Evolutionary conservation across 2,888 invertebrate genomes (phyloP), one percentile per base, ranked within the genome.

Genomic region (Hanleya hanleyi): DNA sequence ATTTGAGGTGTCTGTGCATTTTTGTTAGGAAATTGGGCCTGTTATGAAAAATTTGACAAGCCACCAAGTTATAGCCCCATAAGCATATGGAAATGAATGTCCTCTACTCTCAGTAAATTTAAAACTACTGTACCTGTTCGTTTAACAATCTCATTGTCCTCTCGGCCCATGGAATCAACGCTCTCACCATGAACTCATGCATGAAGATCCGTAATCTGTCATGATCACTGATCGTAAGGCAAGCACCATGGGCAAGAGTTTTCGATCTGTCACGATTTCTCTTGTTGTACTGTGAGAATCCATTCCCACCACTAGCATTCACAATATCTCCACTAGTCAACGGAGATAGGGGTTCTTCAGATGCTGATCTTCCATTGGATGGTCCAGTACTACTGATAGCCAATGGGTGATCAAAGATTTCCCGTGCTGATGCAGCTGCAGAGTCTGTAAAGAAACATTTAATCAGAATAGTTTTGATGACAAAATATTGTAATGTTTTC

Each of bases 141-240:
- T 89, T 90, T 37, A 91, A 82, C 73, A 94, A 92, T 70, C 93
- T 93, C 84, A 99, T 95, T 91, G 96, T 95, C 87, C 95, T 94
- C 90, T 99, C 99, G 49, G 97, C 94, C 90, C 97, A 96, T 0
- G 98, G 98, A 76, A 98, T 92, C 73, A 99, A 92, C 32, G 96
- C 96, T 85, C 95, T 94, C 18, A 94, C 93, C 74, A 95, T 94
- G 92, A 97, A 98, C 87, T 98, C 97, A 84, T 95, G 94, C 51
- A 98, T 93, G 87, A 98, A 95, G 80, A 94, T 93, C 83, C 95
- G 94, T 51, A 98, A 92, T 84, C 95, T 94, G 84, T 97, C 97
- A 67, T 97, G 93, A 91, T 98, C 98, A 86, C 94, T 94, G 0
- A 94, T 91, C 61, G 95, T 95, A 50, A 98, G 92, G 86, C 94